Evolutionary conservation across 2,113 vertebrate species (phyloP).

Genomic region (Caranx melampygus): DNA sequence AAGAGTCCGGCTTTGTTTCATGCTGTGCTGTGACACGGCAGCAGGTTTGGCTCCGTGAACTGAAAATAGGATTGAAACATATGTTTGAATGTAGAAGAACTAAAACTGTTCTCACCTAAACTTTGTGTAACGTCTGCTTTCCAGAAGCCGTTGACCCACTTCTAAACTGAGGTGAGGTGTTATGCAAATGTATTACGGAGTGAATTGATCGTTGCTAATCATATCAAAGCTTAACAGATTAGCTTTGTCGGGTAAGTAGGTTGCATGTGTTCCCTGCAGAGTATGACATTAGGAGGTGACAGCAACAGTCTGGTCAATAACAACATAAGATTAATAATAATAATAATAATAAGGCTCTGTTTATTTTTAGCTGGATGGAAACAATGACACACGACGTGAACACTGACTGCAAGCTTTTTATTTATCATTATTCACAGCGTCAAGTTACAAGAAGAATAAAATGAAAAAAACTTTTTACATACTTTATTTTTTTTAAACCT

Average conservation of each 20-base stretch:
- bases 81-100: too few species aligned
- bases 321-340: background rate
- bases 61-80: background rate
- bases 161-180: conserved; percentile 40
- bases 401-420: conserved; percentile 65
- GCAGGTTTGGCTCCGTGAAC: background rate
- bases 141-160: conserved; percentile 51
- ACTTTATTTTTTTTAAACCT: conserved; percentile 52
- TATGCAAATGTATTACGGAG: conserved; percentile 42
- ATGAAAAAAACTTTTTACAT: conserved; percentile 64
- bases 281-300: background rate
- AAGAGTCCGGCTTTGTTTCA: conserved; percentile 1
- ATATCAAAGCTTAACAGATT: conserved; percentile 55
- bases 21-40: background rate
- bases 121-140: background rate
- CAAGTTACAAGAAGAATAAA: conserved; percentile 40
- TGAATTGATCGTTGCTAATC: conserved; percentile 58
- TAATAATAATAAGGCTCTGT: background rate
- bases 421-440: conserved; percentile 47
- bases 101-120: background rate
- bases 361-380: background rate
- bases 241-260: conserved; percentile 39
- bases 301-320: background rate
- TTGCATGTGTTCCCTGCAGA: background rate
- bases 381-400: background rate